Base-by-base conservation (phyloP, 2,797 vertebrate genomes). In the Lates japonicus region DNA sequence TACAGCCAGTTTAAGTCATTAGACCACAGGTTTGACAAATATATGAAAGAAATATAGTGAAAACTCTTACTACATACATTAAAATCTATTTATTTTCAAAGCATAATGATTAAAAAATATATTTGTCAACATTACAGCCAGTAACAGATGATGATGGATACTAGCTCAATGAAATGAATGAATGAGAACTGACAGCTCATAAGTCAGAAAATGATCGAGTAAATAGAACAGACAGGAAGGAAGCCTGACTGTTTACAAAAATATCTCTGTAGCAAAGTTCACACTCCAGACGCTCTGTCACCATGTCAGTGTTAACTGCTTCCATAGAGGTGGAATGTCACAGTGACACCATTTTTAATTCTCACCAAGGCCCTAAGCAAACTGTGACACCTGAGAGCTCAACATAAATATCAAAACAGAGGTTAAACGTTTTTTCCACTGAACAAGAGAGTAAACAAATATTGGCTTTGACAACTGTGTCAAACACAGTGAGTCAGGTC, bases 141-240 rank as follows among this genome's bases (percentile, higher is more conserved):
- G 5, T 22, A 11, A 29, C 52, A 14, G 12, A 14, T 25, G 5
- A 69, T 11, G 1, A 37, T n/a, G 11, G 14, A 7, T 33, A 9
- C 19, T 20, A 66, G 20, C 58, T 22, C 14, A 17, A 44, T 48
- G 14, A 67, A 51, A 10, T 62, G 5, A 68, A 55, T 35, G 20
- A 54, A 66, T 31, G 29, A 58, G 17, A 74, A 76, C 41, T 54
- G 35, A 60, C 25, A 3, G n/a, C 4, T 58, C 46, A 78, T 35
- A 57, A 37, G 51, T 46, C 13, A 52, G 44, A 75, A 82, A 62
- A 19, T 22, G 42, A 88, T 44, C 70, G 8, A 46, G 10, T 17
- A 16, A 37, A 73, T 52, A 48, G 80, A 70, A 79, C 55, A n/a
- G 29, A 67, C 64, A 70, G 62, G 63, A 88, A 87, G 61, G 52